Conservation (phyloP, 2,113 vertebrate species). For the Melanerpes aurifrons region DNA sequence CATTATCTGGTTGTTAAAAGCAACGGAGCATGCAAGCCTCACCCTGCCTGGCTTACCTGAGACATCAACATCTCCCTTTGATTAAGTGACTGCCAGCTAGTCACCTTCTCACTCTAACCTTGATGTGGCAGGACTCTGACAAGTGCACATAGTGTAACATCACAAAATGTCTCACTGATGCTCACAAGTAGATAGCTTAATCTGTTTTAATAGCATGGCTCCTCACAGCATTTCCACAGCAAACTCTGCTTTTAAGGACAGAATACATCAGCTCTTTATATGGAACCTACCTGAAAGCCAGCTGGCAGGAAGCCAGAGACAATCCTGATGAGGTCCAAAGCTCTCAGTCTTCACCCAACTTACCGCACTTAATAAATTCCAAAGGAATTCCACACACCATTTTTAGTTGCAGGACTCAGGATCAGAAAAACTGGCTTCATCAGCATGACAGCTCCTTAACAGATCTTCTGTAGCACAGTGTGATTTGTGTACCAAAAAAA, state of each 20-base stretch:
- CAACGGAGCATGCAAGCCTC: constrained; percentile 2
- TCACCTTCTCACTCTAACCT: constrained; percentile 55
- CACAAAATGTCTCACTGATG: not conserved
- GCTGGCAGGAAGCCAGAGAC: not conserved
- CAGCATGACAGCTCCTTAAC: not conserved
- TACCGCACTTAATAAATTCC: not conserved
- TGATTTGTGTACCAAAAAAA: not conserved
- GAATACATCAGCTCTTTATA: not conserved
- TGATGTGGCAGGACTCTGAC: constrained; percentile 36
- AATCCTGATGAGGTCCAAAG: not conserved
- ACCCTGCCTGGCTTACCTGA: constrained; percentile 30
- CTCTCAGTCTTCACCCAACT: not conserved
- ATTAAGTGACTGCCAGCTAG: constrained; percentile 49
- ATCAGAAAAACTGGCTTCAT: not conserved
- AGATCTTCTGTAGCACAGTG: not conserved
- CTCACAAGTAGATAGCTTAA: constrained; percentile 44
- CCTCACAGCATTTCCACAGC: not conserved
- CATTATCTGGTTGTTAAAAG: constrained; percentile 66
- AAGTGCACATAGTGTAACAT: not conserved
- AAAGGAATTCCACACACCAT: not conserved
- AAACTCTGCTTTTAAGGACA: not conserved
- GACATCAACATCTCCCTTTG: constrained; percentile 29
- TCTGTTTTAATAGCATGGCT: not conserved
- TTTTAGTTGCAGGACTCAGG: not conserved
- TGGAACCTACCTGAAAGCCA: not conserved